phyloP scores from a whole-genome alignment of 2,113 vertebrate species.

The Myotis lucifugus region DNA sequence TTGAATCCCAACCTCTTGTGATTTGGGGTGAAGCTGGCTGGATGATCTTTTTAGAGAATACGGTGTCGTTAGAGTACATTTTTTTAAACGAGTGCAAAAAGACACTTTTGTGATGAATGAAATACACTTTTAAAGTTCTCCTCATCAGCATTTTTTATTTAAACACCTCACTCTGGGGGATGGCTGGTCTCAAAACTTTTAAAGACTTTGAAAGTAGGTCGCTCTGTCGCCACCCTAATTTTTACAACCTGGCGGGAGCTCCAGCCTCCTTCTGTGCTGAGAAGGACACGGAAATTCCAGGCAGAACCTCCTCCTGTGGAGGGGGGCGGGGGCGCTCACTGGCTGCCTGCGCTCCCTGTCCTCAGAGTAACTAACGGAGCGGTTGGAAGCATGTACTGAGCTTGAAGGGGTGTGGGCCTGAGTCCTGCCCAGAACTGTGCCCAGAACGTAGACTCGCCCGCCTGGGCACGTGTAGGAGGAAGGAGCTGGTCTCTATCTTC shows the following conservation, averaged over 20 bases:
- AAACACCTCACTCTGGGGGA: background rate
- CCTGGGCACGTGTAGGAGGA: background rate
- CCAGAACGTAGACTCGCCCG: background rate
- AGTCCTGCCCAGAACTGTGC: background rate
- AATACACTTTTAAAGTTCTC: background rate
- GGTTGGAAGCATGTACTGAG: fast-evolving
- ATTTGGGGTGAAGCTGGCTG: background rate
- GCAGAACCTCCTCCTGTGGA: background rate
- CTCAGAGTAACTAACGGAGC: background rate
- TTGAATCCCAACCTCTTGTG: background rate
- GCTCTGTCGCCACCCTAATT: background rate
- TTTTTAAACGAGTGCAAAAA: conserved; percentile 14
- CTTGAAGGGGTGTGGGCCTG: background rate
- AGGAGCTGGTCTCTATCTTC: no score
- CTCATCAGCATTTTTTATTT: conserved; percentile 29
- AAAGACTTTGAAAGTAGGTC: background rate
- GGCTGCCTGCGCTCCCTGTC: background rate
- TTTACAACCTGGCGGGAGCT: background rate
- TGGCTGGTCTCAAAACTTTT: conserved; percentile 16
- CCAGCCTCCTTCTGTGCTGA: background rate
- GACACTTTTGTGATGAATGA: background rate
- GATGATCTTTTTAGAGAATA: conserved; percentile 23
- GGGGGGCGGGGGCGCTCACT: no score
- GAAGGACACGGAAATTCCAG: background rate
- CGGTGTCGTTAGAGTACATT: background rate